Percentiles rank a stretch among this genome's conserved stretches.
Conservation (phyloP, 1,140 invertebrate genomes). For the Meloidogyne chitwoodi region DNA sequence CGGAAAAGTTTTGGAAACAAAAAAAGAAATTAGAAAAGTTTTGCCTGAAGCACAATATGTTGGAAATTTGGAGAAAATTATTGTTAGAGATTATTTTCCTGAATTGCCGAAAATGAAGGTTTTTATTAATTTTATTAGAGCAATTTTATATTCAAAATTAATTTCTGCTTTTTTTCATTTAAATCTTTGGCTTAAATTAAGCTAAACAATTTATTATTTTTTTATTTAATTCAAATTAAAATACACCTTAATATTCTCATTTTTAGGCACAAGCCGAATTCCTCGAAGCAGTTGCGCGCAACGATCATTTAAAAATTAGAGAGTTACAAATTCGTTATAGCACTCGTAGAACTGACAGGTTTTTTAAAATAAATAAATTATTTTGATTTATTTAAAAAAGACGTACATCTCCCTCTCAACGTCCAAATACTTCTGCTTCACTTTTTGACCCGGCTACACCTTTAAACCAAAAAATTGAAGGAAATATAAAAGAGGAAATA, state of each 20-base stretch:
- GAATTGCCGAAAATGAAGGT: slow-evolving; percentile 81
- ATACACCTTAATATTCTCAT: neutral
- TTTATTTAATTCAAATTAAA: too few species aligned
- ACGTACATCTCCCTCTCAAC: slow-evolving; percentile 29
- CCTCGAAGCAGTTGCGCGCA: slow-evolving; percentile 79
- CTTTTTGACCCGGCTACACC: slow-evolving; percentile 45
- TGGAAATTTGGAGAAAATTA: slow-evolving; percentile 83
- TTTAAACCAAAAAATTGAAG: slow-evolving; percentile 5
- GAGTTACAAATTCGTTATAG: slow-evolving; percentile 81
- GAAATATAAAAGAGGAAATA: neutral
- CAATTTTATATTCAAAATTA: too few species aligned
- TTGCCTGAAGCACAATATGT: slow-evolving; percentile 61
- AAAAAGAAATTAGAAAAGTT: slow-evolving; percentile 45
- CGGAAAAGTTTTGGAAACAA: slow-evolving; percentile 31
- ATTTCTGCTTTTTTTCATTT: too few species aligned
- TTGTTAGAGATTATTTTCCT: slow-evolving; percentile 93
- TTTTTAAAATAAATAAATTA: too few species aligned
- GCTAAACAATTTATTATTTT: too few species aligned
- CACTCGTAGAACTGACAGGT: slow-evolving; percentile 38
- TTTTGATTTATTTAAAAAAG: neutral
- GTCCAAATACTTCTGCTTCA: slow-evolving; percentile 25
- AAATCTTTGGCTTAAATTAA: too few species aligned
- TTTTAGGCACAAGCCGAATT: slow-evolving; percentile 79
- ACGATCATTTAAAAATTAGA: slow-evolving; percentile 78
- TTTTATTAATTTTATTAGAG: neutral